These are phyloP conservation scores for Neopelma chrysocephalum DNA, from an alignment of 2,797 vertebrate genomes.

Conservation along the genomic window DNA sequence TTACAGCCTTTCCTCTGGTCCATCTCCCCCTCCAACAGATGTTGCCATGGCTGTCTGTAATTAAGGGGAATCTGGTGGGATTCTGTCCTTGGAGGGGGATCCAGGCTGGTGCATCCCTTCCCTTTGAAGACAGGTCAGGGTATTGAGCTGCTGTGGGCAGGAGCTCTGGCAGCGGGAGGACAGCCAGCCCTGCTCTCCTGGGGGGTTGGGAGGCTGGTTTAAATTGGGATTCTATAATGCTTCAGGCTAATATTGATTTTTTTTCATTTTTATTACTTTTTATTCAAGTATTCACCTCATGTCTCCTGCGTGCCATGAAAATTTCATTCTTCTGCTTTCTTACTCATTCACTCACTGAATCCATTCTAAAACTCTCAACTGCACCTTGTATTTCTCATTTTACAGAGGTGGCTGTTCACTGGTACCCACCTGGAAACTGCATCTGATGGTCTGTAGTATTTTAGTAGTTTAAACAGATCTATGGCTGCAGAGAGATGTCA, in stretches of 20 bases:
- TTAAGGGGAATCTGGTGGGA: not conserved
- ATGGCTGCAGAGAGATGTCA: not conserved
- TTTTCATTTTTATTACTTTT: not conserved
- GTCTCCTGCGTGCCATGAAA: not conserved
- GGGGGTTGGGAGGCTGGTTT: not conserved
- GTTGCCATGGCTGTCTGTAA: fast-evolving
- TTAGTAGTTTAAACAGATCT: not conserved
- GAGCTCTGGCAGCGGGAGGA: not conserved
- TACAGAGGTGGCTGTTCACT: not conserved
- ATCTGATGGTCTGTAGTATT: not conserved
- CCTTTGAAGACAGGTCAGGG: not conserved
- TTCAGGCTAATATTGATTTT: not conserved
- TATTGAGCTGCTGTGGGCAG: not conserved
- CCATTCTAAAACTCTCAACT: not conserved
- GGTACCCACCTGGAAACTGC: not conserved
- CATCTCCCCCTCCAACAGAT: not conserved
- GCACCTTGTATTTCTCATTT: not conserved
- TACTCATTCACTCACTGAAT: not conserved
- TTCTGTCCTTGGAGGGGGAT: not conserved
- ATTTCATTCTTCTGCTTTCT: not conserved
- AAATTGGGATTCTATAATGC: not conserved
- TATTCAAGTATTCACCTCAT: not conserved
- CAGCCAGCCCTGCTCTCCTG: not conserved
- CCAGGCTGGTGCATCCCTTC: not conserved
- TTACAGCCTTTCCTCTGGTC: fast-evolving